Conservation (phyloP, 2,113 vertebrate genomes). For the Pseudorasbora parva region DNA sequence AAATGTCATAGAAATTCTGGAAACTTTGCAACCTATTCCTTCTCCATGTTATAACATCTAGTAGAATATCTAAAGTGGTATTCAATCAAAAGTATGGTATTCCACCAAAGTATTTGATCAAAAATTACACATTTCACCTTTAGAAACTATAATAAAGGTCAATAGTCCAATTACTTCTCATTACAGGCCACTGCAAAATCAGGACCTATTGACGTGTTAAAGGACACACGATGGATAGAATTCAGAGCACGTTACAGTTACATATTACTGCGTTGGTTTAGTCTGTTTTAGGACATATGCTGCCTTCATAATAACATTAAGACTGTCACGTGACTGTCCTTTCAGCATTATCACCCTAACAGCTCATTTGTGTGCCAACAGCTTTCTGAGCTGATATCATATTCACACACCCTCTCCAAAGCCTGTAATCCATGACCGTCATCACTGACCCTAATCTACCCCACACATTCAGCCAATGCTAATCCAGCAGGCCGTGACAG, state of each 20-base stretch:
- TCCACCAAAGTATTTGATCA: not conserved
- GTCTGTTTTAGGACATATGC: not conserved
- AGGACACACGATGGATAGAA: not conserved
- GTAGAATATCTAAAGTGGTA: no score
- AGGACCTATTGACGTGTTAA: not conserved
- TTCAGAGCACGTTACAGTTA: not conserved
- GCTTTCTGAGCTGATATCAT: slow-evolving; percentile 19
- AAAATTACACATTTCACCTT: not conserved
- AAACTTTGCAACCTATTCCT: no score
- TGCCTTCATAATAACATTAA: slow-evolving; percentile 8
- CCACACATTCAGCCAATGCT: slow-evolving; percentile 20
- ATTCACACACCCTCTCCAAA: not conserved
- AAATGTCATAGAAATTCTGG: no score
- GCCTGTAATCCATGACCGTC: slow-evolving; percentile 26
- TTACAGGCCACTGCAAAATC: not conserved
- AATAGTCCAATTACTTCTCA: not conserved
- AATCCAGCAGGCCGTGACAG: not conserved
- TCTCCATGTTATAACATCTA: no score
- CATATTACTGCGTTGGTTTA: not conserved
- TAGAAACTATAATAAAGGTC: not conserved
- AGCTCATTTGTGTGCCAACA: slow-evolving; percentile 15
- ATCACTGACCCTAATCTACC: slow-evolving; percentile 39
- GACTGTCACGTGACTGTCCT: slow-evolving; percentile 24
- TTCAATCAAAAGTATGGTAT: no score
- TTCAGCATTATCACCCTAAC: slow-evolving; percentile 40